Base-by-base conservation (phyloP, 2,888 invertebrate genomes). In the Philaethria dido region DNA sequence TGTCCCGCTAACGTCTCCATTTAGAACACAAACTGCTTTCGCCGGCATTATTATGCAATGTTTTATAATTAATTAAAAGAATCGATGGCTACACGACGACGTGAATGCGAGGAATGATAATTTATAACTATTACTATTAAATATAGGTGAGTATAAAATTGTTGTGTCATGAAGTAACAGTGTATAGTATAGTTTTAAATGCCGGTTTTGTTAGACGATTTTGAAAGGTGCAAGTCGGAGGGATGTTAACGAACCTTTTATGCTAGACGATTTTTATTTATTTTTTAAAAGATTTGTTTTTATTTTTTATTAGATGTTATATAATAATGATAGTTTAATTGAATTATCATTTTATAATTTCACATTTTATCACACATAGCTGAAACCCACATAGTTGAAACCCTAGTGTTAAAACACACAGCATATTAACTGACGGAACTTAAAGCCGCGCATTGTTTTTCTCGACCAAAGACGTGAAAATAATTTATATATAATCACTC, bases 11-110 rank as follows among this genome's bases (percentile, higher is more conserved):
- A 97, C 96, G 84, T 97, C 97, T 25, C 98, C 98, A 73, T 95
- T 95, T 73, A 98, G 93, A 76, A 98, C 97, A 85, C 97, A 97
- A 69, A 98, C 97, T 68, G 98, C 98, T 93, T 96, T 97, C 22
- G 85, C 82, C 69, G 94, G 88, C 95, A 95, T 95, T 74, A 78
- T 86, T 57, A 50, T 59, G 50, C 48, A 64, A 64, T 64, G 39
- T 22, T n/a, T 42, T 57, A 42, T 39, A 20, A 42, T 13, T 22
- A 9, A 25, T n/a, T 25, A 42, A n/a, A n/a, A 57, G 4, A 18
- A 42, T 42, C 16, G 22, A 25, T 42, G n/a, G 20, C n/a, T 42
- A 3, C 57, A 57, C 39, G 22, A 16, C 22, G n/a, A 22, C 8
- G 42, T 42, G 25, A 57, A 42, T 9, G 57, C 11, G 42, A 11